Evolutionary conservation across 92 coral and sea anemone species (phyloP).

Genomic region (Scolanthus callimorphus): DNA sequence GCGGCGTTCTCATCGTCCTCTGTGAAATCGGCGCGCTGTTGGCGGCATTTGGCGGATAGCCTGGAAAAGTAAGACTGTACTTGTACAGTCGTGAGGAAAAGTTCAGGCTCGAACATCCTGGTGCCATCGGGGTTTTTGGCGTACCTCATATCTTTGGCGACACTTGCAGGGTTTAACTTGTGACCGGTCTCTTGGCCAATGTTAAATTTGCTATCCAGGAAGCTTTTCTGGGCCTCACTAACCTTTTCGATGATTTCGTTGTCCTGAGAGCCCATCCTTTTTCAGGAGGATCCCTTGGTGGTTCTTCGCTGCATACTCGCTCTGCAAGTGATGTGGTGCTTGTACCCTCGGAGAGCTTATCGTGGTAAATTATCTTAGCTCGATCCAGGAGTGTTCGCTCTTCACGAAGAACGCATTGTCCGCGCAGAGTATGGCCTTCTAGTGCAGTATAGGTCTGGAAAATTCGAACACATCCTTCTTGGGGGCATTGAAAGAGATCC

Average conservation of each 20-base stretch:
- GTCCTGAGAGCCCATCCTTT: no score
- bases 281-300: no score
- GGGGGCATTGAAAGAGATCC: no score
- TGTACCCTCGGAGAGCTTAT: no score
- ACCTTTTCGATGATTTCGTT: constrained; percentile 14
- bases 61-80: constrained; percentile 11
- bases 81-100: constrained; percentile 3
- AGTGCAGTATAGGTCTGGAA: no score
- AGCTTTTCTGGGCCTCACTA: no score
- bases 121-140: constrained; percentile 16
- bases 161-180: constrained; percentile 20
- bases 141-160: constrained; percentile 23
- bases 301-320: neutral
- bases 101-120: constrained; percentile 2
- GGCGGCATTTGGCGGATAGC: constrained; percentile 7
- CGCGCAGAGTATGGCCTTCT: no score
- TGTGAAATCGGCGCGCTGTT: neutral
- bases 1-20: constrained; percentile 29
- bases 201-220: constrained; percentile 21
- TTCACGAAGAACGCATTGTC: no score
- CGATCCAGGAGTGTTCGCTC: constrained; percentile 45
- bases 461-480: constrained; percentile 69
- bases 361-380: constrained; percentile 34
- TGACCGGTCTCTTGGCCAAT: constrained; percentile 31
- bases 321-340: no score